Conservation (phyloP, 2,797 vertebrate species). For the Steatocranus sp. region DNA sequence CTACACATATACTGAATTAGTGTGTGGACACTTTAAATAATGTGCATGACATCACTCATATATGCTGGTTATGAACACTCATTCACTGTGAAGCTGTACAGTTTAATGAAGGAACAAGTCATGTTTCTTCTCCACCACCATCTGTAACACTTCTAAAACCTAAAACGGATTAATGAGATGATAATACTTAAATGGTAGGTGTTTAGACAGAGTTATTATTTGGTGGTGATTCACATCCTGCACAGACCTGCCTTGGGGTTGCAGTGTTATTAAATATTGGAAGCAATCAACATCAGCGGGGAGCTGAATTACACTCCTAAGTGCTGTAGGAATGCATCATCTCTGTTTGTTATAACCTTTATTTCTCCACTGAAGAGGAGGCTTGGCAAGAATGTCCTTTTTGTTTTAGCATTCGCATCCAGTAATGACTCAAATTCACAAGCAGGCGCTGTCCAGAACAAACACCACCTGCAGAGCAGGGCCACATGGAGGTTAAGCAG, state of each 20-base stretch:
- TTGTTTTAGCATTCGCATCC: not conserved
- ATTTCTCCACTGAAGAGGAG: not conserved
- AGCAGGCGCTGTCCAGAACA: not conserved
- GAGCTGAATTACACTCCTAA: conserved; percentile 2
- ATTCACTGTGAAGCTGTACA: not conserved
- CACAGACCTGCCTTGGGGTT: conserved; percentile 21
- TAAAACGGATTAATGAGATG: not conserved
- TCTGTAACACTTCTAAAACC: not conserved
- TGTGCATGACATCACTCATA: not conserved
- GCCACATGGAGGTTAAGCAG: not conserved
- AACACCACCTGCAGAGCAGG: not conserved
- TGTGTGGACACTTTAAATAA: not conserved
- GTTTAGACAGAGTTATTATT: not conserved
- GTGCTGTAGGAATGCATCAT: conserved; percentile 20
- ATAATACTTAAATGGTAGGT: conserved; percentile 6
- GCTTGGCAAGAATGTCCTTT: not conserved
- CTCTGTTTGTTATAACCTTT: conserved; percentile 2
- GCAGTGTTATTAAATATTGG: not conserved
- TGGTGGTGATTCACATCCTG: conserved; percentile 34
- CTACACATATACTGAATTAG: not conserved
- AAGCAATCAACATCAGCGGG: not conserved
- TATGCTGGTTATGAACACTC: not conserved
- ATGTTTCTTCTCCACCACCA: not conserved
- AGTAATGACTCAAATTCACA: conserved; percentile 19
- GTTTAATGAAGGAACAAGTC: not conserved